Conservation (phyloP, 2,888 invertebrate genomes). For the Amblyjoppa fuscipennis region DNA sequence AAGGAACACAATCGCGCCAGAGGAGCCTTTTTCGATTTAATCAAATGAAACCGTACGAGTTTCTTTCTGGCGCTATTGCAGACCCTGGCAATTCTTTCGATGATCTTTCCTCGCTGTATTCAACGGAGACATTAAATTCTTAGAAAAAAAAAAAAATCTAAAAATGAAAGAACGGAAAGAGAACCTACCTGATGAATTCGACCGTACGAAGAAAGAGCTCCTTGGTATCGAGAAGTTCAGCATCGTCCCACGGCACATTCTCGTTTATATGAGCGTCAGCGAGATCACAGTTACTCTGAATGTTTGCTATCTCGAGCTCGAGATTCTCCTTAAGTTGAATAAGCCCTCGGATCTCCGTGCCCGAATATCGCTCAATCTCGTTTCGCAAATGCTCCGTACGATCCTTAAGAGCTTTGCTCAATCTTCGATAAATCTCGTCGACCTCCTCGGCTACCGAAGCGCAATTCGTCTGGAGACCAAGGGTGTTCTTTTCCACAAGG, state of each 20-base stretch:
- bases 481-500: conserved; percentile 95
- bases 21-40: conserved; percentile 49
- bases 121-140: conserved; percentile 30
- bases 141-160: neutral
- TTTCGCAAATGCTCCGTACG: conserved; percentile 94
- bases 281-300: conserved; percentile 98
- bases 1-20: conserved; percentile 45
- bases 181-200: conserved; percentile 91
- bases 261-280: conserved; percentile 97
- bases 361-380: conserved; percentile 96
- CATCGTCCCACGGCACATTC: conserved; percentile 96
- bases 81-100: conserved; percentile 40
- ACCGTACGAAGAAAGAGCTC: conserved; percentile 98
- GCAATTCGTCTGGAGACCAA: conserved; percentile 95
- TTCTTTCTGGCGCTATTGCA: conserved; percentile 45
- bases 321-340: conserved; percentile 96
- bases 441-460: conserved; percentile 96
- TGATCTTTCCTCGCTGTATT: conserved; percentile 9
- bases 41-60: conserved; percentile 66
- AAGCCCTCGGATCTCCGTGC: conserved; percentile 94
- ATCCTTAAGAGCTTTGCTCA: conserved; percentile 95
- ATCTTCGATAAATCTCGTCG: conserved; percentile 95
- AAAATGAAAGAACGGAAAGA: neutral
- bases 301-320: conserved; percentile 97
- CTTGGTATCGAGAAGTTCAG: conserved; percentile 97